Evolutionary conservation across 2,797 vertebrate species (phyloP).

Genomic region (Rhabdomys pumilio): DNA sequence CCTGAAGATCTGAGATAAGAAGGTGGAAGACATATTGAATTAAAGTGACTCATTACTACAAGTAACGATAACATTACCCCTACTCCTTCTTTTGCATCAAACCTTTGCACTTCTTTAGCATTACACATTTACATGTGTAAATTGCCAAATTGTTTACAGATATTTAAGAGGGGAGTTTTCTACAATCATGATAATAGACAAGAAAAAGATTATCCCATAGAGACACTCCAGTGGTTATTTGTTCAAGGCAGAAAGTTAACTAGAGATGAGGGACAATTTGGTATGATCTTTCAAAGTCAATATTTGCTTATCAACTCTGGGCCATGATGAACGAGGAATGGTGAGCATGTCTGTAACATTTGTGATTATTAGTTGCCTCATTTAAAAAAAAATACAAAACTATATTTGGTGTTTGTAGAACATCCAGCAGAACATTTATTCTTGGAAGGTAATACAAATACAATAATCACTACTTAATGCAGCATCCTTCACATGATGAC

Average conservation of each 20-base stretch:
- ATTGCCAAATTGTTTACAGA: background rate
- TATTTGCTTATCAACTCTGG: background rate
- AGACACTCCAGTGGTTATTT: background rate
- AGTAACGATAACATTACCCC: background rate
- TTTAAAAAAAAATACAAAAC: background rate
- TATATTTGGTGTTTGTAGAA: background rate
- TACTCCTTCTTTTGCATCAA: background rate
- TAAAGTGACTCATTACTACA: background rate
- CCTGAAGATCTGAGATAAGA: background rate
- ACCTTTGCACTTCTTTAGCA: too few species aligned
- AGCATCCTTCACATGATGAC: background rate
- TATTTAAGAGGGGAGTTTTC: background rate
- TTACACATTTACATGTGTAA: background rate
- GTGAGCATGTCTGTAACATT: too few species aligned
- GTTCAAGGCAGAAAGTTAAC: background rate
- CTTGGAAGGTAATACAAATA: background rate
- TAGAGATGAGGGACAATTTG: background rate
- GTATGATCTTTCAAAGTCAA: accelerated
- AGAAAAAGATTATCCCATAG: background rate
- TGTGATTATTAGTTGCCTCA: background rate
- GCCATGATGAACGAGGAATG: accelerated
- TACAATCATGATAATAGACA: background rate
- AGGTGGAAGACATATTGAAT: background rate
- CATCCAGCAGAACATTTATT: background rate
- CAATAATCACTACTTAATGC: background rate